phyloP scores from a whole-genome alignment of 2,797 vertebrate genomes.

The Crypturellus tataupa region DNA sequence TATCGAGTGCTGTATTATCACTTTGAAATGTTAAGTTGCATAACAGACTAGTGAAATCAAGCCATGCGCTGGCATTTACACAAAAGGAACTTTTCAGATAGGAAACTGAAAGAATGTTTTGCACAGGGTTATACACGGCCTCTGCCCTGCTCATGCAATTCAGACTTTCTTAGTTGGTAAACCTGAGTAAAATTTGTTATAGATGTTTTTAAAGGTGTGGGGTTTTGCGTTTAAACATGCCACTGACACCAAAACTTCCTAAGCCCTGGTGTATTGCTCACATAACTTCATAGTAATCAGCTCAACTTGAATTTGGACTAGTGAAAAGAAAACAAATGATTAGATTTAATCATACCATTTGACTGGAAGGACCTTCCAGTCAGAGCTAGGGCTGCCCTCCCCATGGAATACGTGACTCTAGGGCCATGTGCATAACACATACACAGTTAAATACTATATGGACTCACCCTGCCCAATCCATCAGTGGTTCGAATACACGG shows the following conservation, averaged over 20 bases:
- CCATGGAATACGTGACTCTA: background rate
- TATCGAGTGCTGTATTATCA: background rate
- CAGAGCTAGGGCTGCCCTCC: background rate
- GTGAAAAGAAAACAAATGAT: background rate
- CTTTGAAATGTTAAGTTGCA: background rate
- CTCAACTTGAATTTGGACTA: background rate
- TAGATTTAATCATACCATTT: background rate
- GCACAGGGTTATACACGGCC: background rate
- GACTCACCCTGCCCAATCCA: background rate
- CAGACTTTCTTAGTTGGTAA: background rate
- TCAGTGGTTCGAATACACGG: background rate
- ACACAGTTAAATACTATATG: background rate
- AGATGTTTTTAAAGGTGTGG: background rate
- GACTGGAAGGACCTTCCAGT: background rate
- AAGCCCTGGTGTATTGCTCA: background rate
- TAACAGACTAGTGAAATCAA: conserved; percentile 7
- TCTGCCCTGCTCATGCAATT: background rate
- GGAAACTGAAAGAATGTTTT: background rate
- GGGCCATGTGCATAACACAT: background rate
- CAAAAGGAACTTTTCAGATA: background rate
- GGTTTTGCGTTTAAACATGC: background rate
- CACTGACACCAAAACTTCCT: background rate
- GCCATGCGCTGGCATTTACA: background rate
- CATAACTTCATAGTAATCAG: background rate
- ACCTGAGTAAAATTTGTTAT: background rate